Evolutionary conservation across 2,797 vertebrate species (phyloP), one percentile per base, ranked within the genome.

Genomic region (Chloroceryle amazona): DNA sequence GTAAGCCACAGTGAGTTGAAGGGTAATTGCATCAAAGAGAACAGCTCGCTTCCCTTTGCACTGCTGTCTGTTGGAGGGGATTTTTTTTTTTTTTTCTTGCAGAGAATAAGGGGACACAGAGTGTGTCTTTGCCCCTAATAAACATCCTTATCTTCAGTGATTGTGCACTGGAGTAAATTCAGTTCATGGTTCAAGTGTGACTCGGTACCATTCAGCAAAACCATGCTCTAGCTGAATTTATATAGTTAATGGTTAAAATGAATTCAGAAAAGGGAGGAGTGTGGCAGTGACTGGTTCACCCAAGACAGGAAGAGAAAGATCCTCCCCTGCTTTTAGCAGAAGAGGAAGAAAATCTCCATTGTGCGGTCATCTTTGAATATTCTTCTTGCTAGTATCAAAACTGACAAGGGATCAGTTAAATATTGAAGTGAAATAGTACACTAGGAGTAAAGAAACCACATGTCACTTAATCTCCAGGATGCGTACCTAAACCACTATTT

Each of bases 221-320:
- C 33, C 35, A 49, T 0, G 1, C 7, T 25, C 5, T 13, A 62
- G n/a, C 5, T 89, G 41, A n/a, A 67, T 58, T 90, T 66, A 8
- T 26, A 3, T 19, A 63, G 46, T 70, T 15, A 68, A 4, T 61
- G 26, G n/a, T 82, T 89, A 25, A 82, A 92, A 22, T 72, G 60
- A 71, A 33, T 55, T 86, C 26, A 62, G 63, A 78, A 78, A 71
- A 88, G 41, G 23, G 61, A 91, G 75, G 85, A 79, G 47, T 33
- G 35, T 65, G 58, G 46, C 20, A 46, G 68, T 82, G 51, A 26
- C 33, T 76, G 13, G 29, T 82, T 82, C 23, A 16, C 63, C 49
- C 25, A n/a, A 79, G 33, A 63, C 52, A 81, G 95, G 93, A 96
- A 92, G 81, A 84, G 76, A 51, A 89, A 84, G 41, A 51, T 79